These are phyloP conservation scores for Amphipoea oculea DNA, from an alignment of 2,888 invertebrate genomes.

Conservation along the genomic window DNA sequence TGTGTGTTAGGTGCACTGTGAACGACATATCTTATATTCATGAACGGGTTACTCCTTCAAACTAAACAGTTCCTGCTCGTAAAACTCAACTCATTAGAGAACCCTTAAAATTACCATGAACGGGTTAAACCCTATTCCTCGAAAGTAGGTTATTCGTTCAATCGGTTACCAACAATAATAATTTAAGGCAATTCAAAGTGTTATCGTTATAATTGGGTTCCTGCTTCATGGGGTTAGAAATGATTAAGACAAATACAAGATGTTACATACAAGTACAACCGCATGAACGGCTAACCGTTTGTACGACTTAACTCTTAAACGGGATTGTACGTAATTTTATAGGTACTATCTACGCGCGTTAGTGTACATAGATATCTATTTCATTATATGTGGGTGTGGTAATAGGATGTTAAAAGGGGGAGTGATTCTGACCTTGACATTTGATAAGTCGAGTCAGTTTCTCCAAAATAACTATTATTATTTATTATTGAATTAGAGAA, in stretches of 20 bases:
- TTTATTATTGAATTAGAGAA: too few relatives aligned
- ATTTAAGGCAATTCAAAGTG: neutral
- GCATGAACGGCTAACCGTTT: neutral
- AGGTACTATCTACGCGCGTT: neutral
- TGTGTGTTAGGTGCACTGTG: neutral
- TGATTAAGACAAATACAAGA: neutral
- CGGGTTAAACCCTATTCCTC: neutral
- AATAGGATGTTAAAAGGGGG: conserved; percentile 5
- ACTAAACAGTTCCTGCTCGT: neutral
- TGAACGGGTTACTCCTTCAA: neutral
- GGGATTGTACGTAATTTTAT: conserved; percentile 2
- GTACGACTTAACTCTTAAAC: neutral
- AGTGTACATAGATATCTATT: conserved; percentile 2
- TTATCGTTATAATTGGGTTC: neutral
- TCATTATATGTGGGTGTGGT: conserved; percentile 8
- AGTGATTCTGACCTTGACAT: conserved; percentile 40
- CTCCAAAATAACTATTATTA: conserved; percentile 36
- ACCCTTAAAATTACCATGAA: neutral
- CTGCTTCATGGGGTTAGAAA: neutral
- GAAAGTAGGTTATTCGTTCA: neutral
- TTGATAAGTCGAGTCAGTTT: conserved; percentile 25
- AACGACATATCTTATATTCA: neutral
- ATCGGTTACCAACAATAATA: neutral
- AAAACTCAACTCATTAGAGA: neutral
- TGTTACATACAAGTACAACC: neutral